Base-by-base conservation (phyloP, 2,797 vertebrate genomes). In the Microcaecilia unicolor region DNA sequence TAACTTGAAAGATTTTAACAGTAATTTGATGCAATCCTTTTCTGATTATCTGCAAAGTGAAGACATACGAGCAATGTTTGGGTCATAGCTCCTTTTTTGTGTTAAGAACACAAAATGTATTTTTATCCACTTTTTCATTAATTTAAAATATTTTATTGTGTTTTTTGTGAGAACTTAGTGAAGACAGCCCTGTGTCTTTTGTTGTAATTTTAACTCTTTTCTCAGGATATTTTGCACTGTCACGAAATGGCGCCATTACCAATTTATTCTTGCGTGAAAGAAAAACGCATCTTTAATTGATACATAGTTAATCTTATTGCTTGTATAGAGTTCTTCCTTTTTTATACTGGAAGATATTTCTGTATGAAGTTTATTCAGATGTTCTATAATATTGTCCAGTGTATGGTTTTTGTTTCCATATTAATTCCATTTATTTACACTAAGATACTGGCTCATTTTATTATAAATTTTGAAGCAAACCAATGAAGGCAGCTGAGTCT, bases 191-290 rank as follows among this genome's bases (percentile, higher is more conserved):
- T 78, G 44, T 74, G 55, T 70, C 64, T 72, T 67, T 61, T 65
- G 64, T 81, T 77, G 41, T 75, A 65, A 71, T 80, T 63, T 66
- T 70, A 76, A 73, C 83, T n/a, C 75, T 83, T 81, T 84, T 84
- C 82, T 85, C 82, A 85, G 80, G 82, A 83, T 83, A 76, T 34
- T 72, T 76, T 68, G 44, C 68, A 67, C 76, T 83, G 75, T 53
- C 36, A 41, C 62, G 30, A 48, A 74, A 42, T 72, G 79, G 67
- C 73, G 76, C 49, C 18, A 0, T 74, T 69, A 81, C 61, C 64
- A 72, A 46, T 83, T 78, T 70, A 72, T 74, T 75, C 74, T 85
- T 81, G 65, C 72, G 70, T 76, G 71, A 61, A 68, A 70, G 69
- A 79, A 59, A n/a, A 72, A 61, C 67, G 52, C 64, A 64, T 76